Conservation (phyloP, 2,888 invertebrate species). For the Tiliacea aurago region DNA sequence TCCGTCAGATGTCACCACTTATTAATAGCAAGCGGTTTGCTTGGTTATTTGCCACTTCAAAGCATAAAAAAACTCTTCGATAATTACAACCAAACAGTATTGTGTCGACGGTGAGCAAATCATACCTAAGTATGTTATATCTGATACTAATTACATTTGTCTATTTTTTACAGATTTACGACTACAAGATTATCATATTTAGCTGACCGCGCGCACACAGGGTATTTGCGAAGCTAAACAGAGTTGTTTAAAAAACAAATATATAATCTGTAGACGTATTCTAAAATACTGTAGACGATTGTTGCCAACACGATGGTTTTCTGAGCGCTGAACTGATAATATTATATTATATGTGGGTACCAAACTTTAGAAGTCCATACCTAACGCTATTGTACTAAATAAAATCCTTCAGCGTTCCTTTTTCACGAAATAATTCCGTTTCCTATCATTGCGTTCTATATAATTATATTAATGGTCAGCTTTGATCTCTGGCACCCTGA, state of each 20-base stretch:
- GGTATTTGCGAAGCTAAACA: conserved; percentile 69
- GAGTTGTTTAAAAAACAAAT: conserved; percentile 66
- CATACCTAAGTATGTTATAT: not conserved
- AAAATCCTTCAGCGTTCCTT: not conserved
- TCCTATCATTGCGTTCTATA: not conserved
- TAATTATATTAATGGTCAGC: not conserved
- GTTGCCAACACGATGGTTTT: conserved; percentile 27
- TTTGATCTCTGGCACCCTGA: not conserved
- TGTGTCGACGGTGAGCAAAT: not conserved
- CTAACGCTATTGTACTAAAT: not conserved
- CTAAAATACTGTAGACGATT: conserved; percentile 32
- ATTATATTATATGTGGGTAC: not conserved
- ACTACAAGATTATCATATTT: conserved; percentile 57
- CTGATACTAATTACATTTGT: not conserved
- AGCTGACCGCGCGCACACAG: conserved; percentile 65
- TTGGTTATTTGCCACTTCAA: not conserved
- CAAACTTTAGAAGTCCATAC: conserved; percentile 3
- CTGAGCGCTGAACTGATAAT: conserved; percentile 17
- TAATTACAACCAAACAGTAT: not conserved
- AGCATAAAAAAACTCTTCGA: not conserved
- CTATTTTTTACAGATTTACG: conserved; percentile 51
- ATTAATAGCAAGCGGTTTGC: no score
- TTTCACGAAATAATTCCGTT: not conserved
- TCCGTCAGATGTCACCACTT: no score
- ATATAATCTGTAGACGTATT: conserved; percentile 49